These are phyloP conservation scores for Clarias gariepinus DNA, from an alignment of 2,113 vertebrate genomes.

Conservation along the genomic window DNA sequence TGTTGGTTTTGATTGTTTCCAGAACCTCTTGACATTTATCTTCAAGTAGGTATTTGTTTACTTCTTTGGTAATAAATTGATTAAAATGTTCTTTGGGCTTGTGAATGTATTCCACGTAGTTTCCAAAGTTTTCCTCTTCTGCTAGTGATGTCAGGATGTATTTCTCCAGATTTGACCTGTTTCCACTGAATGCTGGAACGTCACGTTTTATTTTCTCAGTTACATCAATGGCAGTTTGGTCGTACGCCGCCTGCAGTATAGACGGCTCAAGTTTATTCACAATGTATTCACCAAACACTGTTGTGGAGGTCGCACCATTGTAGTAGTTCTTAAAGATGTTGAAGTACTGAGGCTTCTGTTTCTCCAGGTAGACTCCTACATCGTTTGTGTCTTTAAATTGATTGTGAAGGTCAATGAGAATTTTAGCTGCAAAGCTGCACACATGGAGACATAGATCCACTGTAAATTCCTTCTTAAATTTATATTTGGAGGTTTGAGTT, in stretches of 20 bases:
- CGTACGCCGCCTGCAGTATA: constrained; percentile 17
- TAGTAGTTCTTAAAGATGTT: constrained; percentile 35
- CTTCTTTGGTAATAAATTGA: constrained; percentile 54
- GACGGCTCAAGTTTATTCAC: constrained; percentile 67
- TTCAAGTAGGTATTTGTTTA: not conserved
- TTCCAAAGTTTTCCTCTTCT: constrained; percentile 68
- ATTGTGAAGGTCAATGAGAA: too few species aligned
- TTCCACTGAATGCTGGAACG: constrained; percentile 65
- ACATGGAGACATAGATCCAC: too few species aligned
- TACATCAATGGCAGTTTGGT: constrained; percentile 60
- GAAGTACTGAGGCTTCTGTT: constrained; percentile 35
- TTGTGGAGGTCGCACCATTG: constrained; percentile 58
- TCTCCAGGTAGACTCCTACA: not conserved
- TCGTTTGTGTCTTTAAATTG: too few species aligned
- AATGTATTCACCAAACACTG: constrained; percentile 66
- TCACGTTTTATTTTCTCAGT: constrained; percentile 60
- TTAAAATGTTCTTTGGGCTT: constrained; percentile 41
- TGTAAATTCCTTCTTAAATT: too few species aligned
- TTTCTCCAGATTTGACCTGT: constrained; percentile 69
- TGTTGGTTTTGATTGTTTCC: constrained; percentile 21
- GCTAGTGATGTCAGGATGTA: constrained; percentile 71
- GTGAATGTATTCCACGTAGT: constrained; percentile 64
- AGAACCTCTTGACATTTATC: not conserved
- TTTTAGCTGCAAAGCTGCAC: too few species aligned
- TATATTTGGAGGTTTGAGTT: not conserved